Evolutionary conservation across 2,797 vertebrate genomes (phyloP).

Genomic region (Sibirionetta formosa): DNA sequence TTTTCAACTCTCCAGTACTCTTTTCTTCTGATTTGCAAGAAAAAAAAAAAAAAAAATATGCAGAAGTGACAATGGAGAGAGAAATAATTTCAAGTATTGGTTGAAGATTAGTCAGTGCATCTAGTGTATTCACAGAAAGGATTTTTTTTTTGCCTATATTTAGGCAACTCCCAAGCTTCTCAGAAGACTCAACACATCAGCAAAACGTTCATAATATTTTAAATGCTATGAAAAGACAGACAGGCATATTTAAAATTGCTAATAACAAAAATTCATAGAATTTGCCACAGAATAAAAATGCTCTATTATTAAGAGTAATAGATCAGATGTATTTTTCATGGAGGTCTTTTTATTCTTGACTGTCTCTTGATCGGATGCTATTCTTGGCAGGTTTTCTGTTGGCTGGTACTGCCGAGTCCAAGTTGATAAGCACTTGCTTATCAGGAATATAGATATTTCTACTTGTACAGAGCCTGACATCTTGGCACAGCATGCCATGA

Average conservation of each 20-base stretch:
- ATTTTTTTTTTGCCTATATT: background rate
- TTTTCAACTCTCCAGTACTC: background rate
- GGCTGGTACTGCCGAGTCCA: background rate
- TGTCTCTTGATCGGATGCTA: background rate
- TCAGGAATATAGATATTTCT: background rate
- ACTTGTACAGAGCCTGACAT: background rate
- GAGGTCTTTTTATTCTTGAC: background rate
- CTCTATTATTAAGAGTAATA: background rate
- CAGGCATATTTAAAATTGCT: background rate
- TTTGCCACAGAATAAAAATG: background rate
- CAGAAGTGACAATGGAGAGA: background rate
- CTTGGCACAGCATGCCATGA: rapidly evolving
- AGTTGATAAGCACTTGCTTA: background rate
- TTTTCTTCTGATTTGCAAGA: background rate
- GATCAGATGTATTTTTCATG: background rate
- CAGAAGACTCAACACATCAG: background rate
- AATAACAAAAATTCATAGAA: rapidly evolving
- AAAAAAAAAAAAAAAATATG: background rate
- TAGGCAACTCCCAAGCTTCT: background rate
- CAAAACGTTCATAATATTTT: background rate
- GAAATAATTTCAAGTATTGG: background rate
- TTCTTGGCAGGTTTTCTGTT: background rate
- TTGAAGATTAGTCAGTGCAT: background rate
- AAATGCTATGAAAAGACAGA: background rate
- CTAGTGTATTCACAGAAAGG: background rate